Evolutionary conservation across 2,888 invertebrate genomes (phyloP).

Genomic region (Leptopterna dolabrata): DNA sequence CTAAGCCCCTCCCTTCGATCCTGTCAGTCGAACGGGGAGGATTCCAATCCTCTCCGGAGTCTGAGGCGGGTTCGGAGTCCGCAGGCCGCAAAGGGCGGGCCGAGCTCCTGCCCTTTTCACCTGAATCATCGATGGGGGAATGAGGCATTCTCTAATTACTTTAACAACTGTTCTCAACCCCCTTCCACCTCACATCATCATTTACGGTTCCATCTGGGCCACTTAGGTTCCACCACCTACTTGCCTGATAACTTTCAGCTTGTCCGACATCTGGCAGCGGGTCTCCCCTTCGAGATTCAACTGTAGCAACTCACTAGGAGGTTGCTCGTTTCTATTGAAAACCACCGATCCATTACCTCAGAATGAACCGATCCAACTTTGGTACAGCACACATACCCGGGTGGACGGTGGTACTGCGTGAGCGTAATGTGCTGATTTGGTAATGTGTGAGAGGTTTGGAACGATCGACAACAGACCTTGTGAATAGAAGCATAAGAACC

Average conservation of each 20-base stretch:
- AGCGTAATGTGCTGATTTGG: too few relatives aligned
- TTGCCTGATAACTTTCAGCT: neutral
- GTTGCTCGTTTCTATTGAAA: too few relatives aligned
- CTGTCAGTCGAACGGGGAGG: neutral
- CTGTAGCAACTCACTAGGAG: too few relatives aligned
- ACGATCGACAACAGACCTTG: too few relatives aligned
- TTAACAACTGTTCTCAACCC: constrained; percentile 11
- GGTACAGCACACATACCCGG: too few relatives aligned
- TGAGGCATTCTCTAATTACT: neutral
- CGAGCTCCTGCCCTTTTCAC: neutral
- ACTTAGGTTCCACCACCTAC: neutral
- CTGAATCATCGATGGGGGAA: neutral
- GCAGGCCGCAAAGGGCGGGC: neutral
- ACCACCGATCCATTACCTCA: too few relatives aligned
- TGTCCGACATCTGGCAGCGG: neutral
- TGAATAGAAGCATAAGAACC: too few relatives aligned
- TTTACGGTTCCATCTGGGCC: neutral
- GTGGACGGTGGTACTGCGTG: too few relatives aligned
- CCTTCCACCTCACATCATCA: neutral
- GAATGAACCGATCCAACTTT: too few relatives aligned
- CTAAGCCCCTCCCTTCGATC: neutral
- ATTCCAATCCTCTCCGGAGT: neutral
- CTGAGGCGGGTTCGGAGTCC: neutral
- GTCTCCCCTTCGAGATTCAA: too few relatives aligned
- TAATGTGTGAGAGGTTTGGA: too few relatives aligned